phyloP scores from a whole-genome alignment of 2,113 vertebrate species.

The Myodes glareolus region DNA sequence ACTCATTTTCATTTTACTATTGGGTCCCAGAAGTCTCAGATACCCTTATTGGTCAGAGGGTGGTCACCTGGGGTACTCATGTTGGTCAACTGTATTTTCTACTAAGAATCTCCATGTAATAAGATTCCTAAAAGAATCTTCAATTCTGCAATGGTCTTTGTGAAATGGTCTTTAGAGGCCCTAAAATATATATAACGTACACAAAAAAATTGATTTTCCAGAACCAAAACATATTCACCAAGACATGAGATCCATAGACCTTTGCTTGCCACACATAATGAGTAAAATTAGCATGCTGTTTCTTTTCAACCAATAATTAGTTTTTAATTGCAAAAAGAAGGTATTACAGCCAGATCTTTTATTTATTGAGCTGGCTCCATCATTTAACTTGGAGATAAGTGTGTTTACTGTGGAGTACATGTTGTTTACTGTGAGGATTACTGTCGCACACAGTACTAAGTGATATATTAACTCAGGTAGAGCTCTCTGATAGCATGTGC shows the following conservation, averaged over 20 bases:
- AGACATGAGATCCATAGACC: constrained; percentile 20
- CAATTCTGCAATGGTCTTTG: constrained; percentile 58
- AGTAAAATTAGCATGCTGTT: constrained; percentile 75
- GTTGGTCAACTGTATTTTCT: constrained; percentile 77
- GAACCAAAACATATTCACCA: constrained; percentile 64
- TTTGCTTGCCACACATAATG: constrained; percentile 60
- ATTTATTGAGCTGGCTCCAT: constrained; percentile 75
- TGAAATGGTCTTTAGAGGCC: constrained; percentile 60
- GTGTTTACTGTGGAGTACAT: constrained; percentile 46
- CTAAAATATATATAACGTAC: background rate
- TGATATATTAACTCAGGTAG: constrained; percentile 72
- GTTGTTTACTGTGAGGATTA: constrained; percentile 60
- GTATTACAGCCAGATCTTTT: constrained; percentile 71
- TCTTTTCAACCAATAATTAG: constrained; percentile 82
- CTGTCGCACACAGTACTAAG: constrained; percentile 47
- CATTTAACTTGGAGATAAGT: constrained; percentile 48
- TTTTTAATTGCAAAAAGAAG: constrained; percentile 84
- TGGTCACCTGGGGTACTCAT: constrained; percentile 44
- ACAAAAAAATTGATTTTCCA: constrained; percentile 9
- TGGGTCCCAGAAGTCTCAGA: constrained; percentile 78
- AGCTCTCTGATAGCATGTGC: constrained; percentile 57
- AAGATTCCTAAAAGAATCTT: constrained; percentile 47
- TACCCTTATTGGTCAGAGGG: constrained; percentile 75
- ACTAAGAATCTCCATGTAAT: constrained; percentile 62
- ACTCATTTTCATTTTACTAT: constrained; percentile 80